phyloP scores from a whole-genome alignment of 2,888 invertebrate species.

The Subacronicta megacephala region DNA sequence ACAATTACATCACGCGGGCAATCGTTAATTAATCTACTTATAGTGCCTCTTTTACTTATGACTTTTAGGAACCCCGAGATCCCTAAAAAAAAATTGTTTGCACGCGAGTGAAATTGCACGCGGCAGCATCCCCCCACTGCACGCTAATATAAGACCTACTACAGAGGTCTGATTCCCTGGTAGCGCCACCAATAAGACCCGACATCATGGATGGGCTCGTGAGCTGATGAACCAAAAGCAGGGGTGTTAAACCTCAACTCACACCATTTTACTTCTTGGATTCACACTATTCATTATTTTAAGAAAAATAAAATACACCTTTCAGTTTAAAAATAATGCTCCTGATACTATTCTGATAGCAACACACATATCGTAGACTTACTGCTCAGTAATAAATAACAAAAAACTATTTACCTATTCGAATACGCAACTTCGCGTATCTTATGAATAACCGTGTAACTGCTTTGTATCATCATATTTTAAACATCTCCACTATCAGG shows the following conservation, averaged over 20 bases:
- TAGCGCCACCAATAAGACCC: not conserved
- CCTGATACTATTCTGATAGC: constrained; percentile 16
- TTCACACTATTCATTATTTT: too few species aligned
- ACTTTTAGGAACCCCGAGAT: not conserved
- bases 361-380: constrained; percentile 5
- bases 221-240: too few species aligned
- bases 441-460: not conserved
- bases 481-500: constrained; percentile 1
- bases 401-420: too few species aligned
- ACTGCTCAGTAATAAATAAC: not conserved
- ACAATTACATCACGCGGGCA: not conserved
- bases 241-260: too few species aligned
- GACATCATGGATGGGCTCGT: too few species aligned
- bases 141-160: constrained; percentile 19
- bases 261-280: too few species aligned
- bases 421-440: not conserved
- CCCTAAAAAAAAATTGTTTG: not conserved
- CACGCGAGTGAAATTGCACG: constrained; percentile 39
- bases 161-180: constrained; percentile 2
- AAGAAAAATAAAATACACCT: too few species aligned
- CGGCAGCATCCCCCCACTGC: constrained; percentile 49
- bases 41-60: not conserved
- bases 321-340: not conserved
- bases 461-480: constrained; percentile 6
- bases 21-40: not conserved